Base-by-base conservation (phyloP, 1,140 invertebrate species). In the Dufourea novaeangliae region DNA sequence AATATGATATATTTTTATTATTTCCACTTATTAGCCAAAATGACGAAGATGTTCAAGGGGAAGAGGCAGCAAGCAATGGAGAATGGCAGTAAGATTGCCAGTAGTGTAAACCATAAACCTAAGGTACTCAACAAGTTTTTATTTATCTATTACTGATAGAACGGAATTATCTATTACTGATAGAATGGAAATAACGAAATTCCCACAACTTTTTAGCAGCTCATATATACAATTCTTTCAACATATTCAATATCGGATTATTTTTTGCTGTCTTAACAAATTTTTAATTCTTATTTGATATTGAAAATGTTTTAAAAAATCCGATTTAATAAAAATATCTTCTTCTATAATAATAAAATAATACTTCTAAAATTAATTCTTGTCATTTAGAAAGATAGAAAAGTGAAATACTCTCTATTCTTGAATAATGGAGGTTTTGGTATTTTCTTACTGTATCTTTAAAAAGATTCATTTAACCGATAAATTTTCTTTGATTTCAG, bases 41-140 rank as follows among this genome's bases (percentile, higher is more conserved):
- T 89, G 61, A 62, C 87, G 12, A 89, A 88, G 50, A 66, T 90
- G 44, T 90, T 90, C 50, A 89, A 87, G 69, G 61, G 44, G 10
- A 88, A 85, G 39, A 85, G 73, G 46, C 69, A 76, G 46, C 81
- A 86, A 71, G 59, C 77, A 10, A 57, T 72, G 0, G 80, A 86
- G 27, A 89, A 90, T 61, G 86, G 87, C 10, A 87, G 77, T 25
- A 89, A 89, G 44, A 25, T 62, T 11, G 52, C 32, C 25, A 77
- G 73, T 64, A 32, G 44, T 22, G 17, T 63, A 37, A 87, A 69
- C 80, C 32, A 63, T 17, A 90, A 89, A 79, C 57, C 85, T 39
- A 90, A 90, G 71, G 89, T 89, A 85, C 0, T 54, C n/a, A 57
- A 69, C 14, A 46, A 25, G 34, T 8, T 22, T 3, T 80, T n/a